Evolutionary conservation across 2,113 vertebrate species (phyloP).

Genomic region (Peromyscus polionotus): DNA sequence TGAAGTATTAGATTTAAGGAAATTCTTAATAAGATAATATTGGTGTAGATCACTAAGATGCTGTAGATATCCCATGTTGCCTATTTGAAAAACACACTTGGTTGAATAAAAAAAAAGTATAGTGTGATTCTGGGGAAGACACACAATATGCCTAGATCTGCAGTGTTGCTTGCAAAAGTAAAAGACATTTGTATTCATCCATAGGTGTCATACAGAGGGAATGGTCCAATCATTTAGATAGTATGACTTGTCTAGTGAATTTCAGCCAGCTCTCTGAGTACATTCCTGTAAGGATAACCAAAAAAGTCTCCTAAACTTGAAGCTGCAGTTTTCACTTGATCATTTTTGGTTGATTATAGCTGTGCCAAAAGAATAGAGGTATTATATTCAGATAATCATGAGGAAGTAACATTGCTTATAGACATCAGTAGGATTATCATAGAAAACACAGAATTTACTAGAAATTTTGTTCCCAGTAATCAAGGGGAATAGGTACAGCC

Average conservation of each 20-base stretch:
- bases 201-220: background rate
- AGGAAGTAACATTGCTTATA: background rate
- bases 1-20: background rate
- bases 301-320: background rate
- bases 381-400: background rate
- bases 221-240: background rate
- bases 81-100: background rate
- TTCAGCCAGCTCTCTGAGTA: background rate
- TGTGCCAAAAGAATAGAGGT: background rate
- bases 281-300: background rate
- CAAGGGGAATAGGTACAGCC: background rate
- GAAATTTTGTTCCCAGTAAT: background rate
- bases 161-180: background rate
- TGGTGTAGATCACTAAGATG: background rate
- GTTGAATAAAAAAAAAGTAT: background rate
- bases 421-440: fast-evolving
- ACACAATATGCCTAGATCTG: background rate
- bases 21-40: background rate
- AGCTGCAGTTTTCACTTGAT: background rate
- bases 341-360: background rate
- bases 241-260: background rate
- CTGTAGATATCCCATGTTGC: background rate
- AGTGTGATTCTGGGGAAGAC: background rate
- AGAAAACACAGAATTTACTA: background rate
- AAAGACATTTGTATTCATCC: background rate